Percentiles rank a stretch among this genome's conserved stretches.
These are phyloP conservation scores for Drosophila kurseongensis DNA, from an alignment of 1,140 invertebrate species.

Conservation along the genomic window DNA sequence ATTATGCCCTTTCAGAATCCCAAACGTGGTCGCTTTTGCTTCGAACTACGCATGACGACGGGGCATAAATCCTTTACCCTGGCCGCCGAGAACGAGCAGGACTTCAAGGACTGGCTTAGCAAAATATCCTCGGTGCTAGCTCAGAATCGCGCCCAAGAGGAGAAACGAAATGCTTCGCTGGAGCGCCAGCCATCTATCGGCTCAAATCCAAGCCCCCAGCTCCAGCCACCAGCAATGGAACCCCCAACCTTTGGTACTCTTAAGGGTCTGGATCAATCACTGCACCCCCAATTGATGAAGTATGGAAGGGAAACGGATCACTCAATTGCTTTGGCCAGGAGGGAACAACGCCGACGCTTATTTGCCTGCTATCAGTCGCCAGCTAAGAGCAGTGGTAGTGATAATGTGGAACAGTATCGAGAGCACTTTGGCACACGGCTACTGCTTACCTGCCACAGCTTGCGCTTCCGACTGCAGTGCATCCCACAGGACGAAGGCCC, in stretches of 20 bases:
- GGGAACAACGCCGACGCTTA: slow-evolving; percentile 90
- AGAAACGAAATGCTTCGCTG: slow-evolving; percentile 88
- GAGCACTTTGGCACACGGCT: slow-evolving; percentile 95
- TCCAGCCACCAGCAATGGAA: slow-evolving; percentile 64
- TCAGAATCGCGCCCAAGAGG: slow-evolving; percentile 90
- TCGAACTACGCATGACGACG: slow-evolving; percentile 94
- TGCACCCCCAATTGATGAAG: slow-evolving; percentile 93
- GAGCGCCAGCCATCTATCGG: slow-evolving; percentile 88
- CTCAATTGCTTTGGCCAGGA: slow-evolving; percentile 91
- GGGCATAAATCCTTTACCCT: slow-evolving; percentile 93
- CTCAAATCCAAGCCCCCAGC: slow-evolving; percentile 52
- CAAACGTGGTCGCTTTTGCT: slow-evolving; percentile 93
- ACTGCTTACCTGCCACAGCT: slow-evolving; percentile 92
- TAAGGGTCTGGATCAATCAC: slow-evolving; percentile 94
- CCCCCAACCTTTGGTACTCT: slow-evolving; percentile 88
- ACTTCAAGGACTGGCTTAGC: slow-evolving; percentile 93
- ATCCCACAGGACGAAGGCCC: slow-evolving; percentile 89
- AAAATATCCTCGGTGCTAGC: slow-evolving; percentile 91
- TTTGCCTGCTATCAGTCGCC: slow-evolving; percentile 86
- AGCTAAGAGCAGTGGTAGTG: slow-evolving; percentile 49
- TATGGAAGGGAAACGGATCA: slow-evolving; percentile 95
- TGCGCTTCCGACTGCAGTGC: slow-evolving; percentile 88
- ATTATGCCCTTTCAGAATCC: slow-evolving; percentile 87
- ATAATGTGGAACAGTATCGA: slow-evolving; percentile 87
- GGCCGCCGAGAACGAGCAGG: slow-evolving; percentile 93